Conservation (phyloP, 2,888 invertebrate genomes). For the Eurois occulta region DNA sequence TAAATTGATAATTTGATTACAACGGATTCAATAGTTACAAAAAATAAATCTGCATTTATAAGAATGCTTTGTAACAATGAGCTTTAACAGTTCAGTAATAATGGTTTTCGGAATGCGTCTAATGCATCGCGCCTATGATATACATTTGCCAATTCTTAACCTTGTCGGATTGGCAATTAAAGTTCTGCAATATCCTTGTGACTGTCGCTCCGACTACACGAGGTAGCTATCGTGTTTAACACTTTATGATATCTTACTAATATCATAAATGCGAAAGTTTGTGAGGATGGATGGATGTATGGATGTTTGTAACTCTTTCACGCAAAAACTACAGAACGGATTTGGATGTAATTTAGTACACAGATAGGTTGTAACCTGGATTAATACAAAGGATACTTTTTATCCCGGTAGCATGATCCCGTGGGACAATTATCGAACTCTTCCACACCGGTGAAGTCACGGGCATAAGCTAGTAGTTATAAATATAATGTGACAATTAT, state of each 20-base stretch:
- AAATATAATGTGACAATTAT: background rate
- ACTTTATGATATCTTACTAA: too few relatives aligned
- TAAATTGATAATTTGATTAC: background rate
- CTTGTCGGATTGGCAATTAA: constrained; percentile 49
- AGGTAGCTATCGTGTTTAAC: constrained; percentile 6
- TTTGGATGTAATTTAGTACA: too few relatives aligned
- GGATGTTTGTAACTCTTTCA: too few relatives aligned
- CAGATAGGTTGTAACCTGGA: too few relatives aligned
- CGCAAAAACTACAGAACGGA: too few relatives aligned
- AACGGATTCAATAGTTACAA: background rate
- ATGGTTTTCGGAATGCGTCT: constrained; percentile 20
- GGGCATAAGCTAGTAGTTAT: too few relatives aligned
- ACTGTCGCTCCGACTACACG: constrained; percentile 24
- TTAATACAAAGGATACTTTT: too few relatives aligned
- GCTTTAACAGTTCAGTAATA: constrained; percentile 10
- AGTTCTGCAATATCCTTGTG: constrained; percentile 45
- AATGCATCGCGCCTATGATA: constrained; percentile 23
- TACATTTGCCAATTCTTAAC: constrained; percentile 54
- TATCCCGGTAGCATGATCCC: too few relatives aligned
- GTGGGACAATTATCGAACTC: too few relatives aligned
- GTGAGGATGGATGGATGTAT: too few relatives aligned
- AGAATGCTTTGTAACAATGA: constrained; percentile 29
- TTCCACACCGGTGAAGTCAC: too few relatives aligned
- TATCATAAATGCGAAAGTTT: too few relatives aligned
- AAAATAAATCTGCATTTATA: constrained; percentile 21